Evolutionary conservation across 2,888 invertebrate species (phyloP), one percentile per base, ranked within the genome.

Genomic region (Dilophus febrilis): DNA sequence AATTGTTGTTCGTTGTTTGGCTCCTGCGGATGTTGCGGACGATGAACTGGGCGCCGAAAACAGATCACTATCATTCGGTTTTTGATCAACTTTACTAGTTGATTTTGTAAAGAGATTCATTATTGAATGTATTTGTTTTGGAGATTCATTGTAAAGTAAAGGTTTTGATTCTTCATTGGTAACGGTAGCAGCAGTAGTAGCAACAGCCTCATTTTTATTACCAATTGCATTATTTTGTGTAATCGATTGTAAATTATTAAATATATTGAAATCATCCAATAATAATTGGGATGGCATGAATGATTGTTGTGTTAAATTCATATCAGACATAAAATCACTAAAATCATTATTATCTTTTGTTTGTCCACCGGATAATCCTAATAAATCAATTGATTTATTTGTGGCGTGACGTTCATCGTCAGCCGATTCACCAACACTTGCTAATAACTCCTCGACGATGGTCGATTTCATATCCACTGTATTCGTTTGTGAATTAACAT

Each of bases 211-310:
- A 3, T 12, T 18, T n/a, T n/a, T n/a, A 12, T 18, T 4, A 6
- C 11, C 4, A 37, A 27, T 16, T 6, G 29, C 4, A 26, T 28
- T 16, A 7, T 18, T 14, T 17, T 37, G 7, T 13, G 10, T 12
- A 29, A 12, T 12, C 8, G 14, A 12, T n/a, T 18, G 17, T 18
- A 18, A 16, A 22, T 13, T 26, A 19, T 12, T 17, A n/a, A n/a
- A n/a, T n/a, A n/a, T n/a, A 2, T 16, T 32, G 11, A 37, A 16
- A 28, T 45, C 47, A 26, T 66, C 67, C 57, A 68, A 64, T 45
- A 69, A 48, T 40, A 69, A 50, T 44, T 68, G 68, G 6, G 69
- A 68, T 26, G 70, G 68, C 62, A 69, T 58, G 48, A 66, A 68
- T 22, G 46, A 44, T 31, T 42, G 39, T 30, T 45, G 40, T 40